Conservation (phyloP, 2,113 vertebrate genomes). For the Macquaria ambigua region DNA sequence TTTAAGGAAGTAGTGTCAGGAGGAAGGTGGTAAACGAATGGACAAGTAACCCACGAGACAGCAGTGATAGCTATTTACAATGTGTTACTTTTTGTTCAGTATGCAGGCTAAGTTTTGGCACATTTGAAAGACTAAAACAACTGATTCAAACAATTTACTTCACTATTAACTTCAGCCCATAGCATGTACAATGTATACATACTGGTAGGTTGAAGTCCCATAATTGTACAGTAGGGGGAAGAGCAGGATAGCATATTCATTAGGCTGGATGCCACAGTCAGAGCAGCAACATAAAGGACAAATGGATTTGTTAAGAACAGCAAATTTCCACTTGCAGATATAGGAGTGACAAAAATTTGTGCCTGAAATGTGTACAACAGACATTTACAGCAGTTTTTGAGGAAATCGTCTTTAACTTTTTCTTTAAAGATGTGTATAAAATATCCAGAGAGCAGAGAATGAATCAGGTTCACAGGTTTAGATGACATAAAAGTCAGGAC, state of each 20-base stretch:
- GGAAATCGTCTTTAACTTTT: not conserved
- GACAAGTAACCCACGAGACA: not conserved
- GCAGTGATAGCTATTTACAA: not conserved
- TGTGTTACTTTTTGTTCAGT: not conserved
- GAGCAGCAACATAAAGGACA: not conserved
- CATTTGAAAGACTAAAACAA: slow-evolving; percentile 6
- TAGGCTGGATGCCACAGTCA: not conserved
- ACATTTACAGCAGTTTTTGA: not conserved
- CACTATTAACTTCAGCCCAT: not conserved
- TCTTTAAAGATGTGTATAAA: not conserved
- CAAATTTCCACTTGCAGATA: not conserved
- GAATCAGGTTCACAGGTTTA: not conserved
- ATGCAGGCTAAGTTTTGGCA: not conserved
- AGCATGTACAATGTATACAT: not conserved
- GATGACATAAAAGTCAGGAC: not conserved
- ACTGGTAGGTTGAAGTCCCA: slow-evolving; percentile 42
- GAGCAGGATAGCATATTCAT: slow-evolving; percentile 63
- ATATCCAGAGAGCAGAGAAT: slow-evolving; percentile 4
- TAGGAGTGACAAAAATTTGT: not conserved
- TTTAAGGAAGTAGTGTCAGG: not conserved
- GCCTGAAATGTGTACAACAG: not conserved
- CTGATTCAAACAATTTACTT: not conserved
- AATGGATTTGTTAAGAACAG: not conserved
- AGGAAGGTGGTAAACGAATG: not conserved
- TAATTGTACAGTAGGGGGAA: slow-evolving; percentile 71